Base-by-base conservation (phyloP, 2,888 invertebrate species). In the Himalopsyche anomala region DNA sequence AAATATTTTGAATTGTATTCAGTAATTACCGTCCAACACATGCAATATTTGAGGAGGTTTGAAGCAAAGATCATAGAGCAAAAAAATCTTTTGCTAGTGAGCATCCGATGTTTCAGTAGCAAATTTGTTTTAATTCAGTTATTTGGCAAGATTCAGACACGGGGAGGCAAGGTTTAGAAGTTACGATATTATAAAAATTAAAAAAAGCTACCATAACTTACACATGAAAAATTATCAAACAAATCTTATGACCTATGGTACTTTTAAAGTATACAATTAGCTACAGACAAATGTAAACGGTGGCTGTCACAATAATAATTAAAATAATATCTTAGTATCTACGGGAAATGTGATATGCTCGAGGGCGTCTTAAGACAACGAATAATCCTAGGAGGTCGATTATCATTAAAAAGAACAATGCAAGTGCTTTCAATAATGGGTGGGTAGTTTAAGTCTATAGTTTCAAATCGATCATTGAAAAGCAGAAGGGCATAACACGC, bases 291-390 rank as follows among this genome's bases (percentile, higher is more conserved):
- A 38, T 36, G 74, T 36, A 15, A 51, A 51, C 15, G 51, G 74
- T 74, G 74, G 74, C 38, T 12, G 36, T 74, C 8, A 74, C 15
- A 74, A 38, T 74, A 28, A 38, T 4, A 74, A 11, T 38, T 12
- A 36, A 12, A 38, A 62, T 5, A 19, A n/a, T 62, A 19, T 9
- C 36, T 36, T 74, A 36, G 38, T 4, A 36, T 38, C 36, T 74
- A 74, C 74, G 19, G 36, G 38, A 74, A 19, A 36, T 74, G 74
- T 74, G 74, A 74, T 74, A 74, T 74, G 38, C 74, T 74, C 36
- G 12, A 62, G 19, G 15, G 62, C 4, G 9, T 36, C 74, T 36
- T 74, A 74, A 4, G 12, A 51, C 51, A 51, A 15, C 15, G 38
- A 36, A 74, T 74, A 36, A 74, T 74, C 74, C 74, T 74, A 74